Conservation (phyloP, 1,140 invertebrate genomes). For the Hylaeus anthracinus region DNA sequence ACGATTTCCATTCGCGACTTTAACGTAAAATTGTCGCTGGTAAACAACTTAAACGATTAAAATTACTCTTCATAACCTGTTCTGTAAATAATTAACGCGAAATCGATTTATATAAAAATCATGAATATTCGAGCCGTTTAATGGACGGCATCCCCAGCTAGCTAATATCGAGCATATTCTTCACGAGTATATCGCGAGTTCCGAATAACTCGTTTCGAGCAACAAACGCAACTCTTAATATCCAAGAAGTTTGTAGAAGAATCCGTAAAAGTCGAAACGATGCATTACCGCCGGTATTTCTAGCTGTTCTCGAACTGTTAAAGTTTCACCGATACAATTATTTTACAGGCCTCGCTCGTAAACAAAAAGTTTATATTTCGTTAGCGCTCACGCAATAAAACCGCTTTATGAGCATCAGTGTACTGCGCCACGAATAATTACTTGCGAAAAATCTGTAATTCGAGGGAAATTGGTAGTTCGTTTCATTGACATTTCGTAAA, state of each 20-base stretch:
- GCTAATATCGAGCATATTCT: no score
- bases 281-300: background rate
- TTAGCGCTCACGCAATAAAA: background rate
- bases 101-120: no score
- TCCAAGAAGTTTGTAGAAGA: background rate
- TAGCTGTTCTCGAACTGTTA: background rate
- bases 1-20: no score
- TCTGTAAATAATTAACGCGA: no score
- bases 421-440: slow-evolving; percentile 8
- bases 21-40: no score
- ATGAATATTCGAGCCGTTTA: no score
- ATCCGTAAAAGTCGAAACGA: slow-evolving; percentile 21
- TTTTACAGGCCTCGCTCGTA: slow-evolving; percentile 15
- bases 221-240: slow-evolving; percentile 22
- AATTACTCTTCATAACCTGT: no score
- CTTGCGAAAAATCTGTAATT: background rate
- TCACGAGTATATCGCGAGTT: background rate
- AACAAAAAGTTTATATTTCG: slow-evolving; percentile 31
- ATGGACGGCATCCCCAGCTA: no score
- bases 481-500: background rate
- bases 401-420: background rate
- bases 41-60: no score
- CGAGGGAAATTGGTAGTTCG: background rate
- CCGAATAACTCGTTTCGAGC: background rate
- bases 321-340: slow-evolving; percentile 31